Base-by-base conservation (phyloP, 2,113 vertebrate genomes). In the Xiphophorus hellerii region DNA sequence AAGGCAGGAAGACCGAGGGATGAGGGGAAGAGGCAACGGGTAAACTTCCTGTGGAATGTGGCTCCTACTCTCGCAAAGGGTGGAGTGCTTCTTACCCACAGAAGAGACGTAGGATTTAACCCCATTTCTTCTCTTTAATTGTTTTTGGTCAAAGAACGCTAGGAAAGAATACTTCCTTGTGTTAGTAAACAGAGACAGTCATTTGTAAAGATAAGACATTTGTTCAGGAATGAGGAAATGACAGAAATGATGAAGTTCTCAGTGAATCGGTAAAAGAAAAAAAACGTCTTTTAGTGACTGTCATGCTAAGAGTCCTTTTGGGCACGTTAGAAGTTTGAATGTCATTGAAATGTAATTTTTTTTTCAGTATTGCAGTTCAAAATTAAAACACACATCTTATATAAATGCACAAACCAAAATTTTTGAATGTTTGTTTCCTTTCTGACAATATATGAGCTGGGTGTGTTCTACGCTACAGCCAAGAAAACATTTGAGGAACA, bases 41-140 rank as follows among this genome's bases (percentile, higher is more conserved):
- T 91, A 93, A 94, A 93, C 93, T 93, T 95, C 93, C 93, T 85
- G 84, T 88, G 91, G 90, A 92, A 92, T 92, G 89, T 69, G 68
- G 48, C 76, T 88, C 68, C 73, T 86, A 82, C 86, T 90, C 35
- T n/a, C 44, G 66, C 69, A 39, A 81, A 85, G 85, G 90, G 87
- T 87, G 88, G 86, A 88, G 81, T 84, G 76, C 82, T 60, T 75
- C 58, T 71, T 66, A 76, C 48, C 69, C 75, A 88, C 88, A 84
- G 81, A 84, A 86, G 84, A 87, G 83, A 84, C 81, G 71, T 17
- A 84, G 81, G 78, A 84, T 87, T 83, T 81, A 71, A 81, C 73
- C 69, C 73, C 42, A 11, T 73, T 39, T 42, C 48, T 62, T 83
- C 37, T 62, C 71, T 82, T 35, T 29, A 29, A 68, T 58, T 5